These are phyloP conservation scores for Hybos culiciformis DNA, from an alignment of 2,888 invertebrate genomes.

Conservation along the genomic window DNA sequence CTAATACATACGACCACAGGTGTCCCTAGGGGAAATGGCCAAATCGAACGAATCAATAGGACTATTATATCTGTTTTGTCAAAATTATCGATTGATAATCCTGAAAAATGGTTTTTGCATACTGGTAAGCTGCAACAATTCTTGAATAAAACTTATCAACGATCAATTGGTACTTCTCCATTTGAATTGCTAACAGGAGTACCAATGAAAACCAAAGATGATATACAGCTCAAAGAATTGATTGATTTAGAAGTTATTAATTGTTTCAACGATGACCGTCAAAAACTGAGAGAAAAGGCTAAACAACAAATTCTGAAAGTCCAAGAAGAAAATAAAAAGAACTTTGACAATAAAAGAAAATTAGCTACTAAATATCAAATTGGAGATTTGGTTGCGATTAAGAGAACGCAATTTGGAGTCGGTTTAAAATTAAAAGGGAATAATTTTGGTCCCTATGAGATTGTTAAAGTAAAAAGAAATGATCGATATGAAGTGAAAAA, in stretches of 20 bases:
- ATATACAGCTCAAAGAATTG: neutral
- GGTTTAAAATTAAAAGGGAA: neutral
- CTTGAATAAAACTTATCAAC: slow-evolving; percentile 1
- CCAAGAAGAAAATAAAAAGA: neutral
- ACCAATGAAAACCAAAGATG: neutral
- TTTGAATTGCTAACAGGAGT: slow-evolving; percentile 1
- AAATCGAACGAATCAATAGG: slow-evolving; percentile 11
- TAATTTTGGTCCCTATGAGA: neutral
- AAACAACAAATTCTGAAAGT: neutral
- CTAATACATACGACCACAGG: slow-evolving; percentile 12
- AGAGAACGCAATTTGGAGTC: neutral
- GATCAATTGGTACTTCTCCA: neutral
- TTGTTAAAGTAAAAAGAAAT: neutral
- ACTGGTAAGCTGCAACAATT: neutral
- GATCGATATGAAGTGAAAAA: neutral
- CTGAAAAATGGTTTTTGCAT: slow-evolving; percentile 1
- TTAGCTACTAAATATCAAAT: neutral
- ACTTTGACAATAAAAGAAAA: neutral
- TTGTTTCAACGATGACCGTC: neutral
- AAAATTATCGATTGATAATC: neutral
- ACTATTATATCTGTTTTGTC: slow-evolving; percentile 11
- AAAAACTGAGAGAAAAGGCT: neutral
- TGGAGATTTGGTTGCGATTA: neutral
- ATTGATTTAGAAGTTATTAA: neutral
- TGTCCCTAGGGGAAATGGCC: slow-evolving; percentile 13